A percentile compares a stretch with the other conserved stretches of the same genome.
phyloP scores from a whole-genome alignment of 2,113 vertebrate species.

The Willisornis vidua region DNA sequence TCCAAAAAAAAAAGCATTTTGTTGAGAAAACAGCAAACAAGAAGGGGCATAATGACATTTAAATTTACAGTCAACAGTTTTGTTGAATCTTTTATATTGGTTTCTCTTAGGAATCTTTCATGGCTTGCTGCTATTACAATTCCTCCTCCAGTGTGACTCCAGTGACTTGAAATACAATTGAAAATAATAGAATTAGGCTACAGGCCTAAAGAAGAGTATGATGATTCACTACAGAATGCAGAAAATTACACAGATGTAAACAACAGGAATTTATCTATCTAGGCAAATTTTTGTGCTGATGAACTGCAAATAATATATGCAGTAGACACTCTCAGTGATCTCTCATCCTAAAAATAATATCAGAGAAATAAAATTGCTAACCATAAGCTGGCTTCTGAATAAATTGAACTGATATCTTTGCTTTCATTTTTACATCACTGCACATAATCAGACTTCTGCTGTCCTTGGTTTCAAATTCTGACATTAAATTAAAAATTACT shows the following conservation, averaged over 20 bases:
- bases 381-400: neutral
- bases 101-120: neutral
- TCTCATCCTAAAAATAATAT: neutral
- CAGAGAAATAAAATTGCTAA: neutral
- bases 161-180: neutral
- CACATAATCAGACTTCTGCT: neutral
- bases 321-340: neutral
- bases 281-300: neutral
- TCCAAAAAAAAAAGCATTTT: neutral
- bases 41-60: neutral
- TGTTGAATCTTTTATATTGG: neutral
- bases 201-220: neutral
- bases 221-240: neutral
- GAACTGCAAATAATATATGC: neutral
- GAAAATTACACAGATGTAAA: neutral
- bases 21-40: neutral
- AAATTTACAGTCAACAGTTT: neutral
- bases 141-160: neutral
- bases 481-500: neutral
- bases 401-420: neutral
- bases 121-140: neutral
- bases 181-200: neutral
- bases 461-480: neutral
- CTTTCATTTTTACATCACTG: neutral
- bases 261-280: neutral